Evolutionary conservation across 2,113 vertebrate genomes (phyloP).

Genomic region (Calidris pugnax): DNA sequence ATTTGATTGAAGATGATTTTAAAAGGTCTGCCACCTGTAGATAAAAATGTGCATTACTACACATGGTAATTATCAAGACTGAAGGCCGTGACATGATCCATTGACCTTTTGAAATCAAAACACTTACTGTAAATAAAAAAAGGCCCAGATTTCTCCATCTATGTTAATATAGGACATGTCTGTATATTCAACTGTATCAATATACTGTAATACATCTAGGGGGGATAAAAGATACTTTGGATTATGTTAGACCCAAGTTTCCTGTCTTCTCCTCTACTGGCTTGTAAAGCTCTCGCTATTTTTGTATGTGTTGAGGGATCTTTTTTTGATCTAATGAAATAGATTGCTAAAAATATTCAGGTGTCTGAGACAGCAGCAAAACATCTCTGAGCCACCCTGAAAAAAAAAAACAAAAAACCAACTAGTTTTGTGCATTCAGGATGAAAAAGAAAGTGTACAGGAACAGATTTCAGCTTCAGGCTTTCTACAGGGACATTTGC

Average conservation of each 20-base stretch:
- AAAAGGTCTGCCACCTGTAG: conserved; percentile 75
- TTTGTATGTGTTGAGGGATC: not conserved
- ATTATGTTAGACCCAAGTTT: not conserved
- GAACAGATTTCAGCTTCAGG: conserved; percentile 42
- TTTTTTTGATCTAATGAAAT: conserved; percentile 33
- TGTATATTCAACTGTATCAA: not conserved
- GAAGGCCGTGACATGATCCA: conserved; percentile 41
- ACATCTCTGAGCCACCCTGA: conserved; percentile 10
- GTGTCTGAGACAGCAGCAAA: conserved; percentile 44
- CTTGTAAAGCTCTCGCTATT: not conserved
- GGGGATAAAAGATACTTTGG: not conserved
- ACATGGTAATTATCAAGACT: conserved; percentile 64
- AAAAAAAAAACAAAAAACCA: not conserved
- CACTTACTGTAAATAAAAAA: not conserved
- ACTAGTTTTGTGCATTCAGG: not conserved
- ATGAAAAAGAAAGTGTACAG: conserved; percentile 5
- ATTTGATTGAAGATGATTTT: conserved; percentile 70
- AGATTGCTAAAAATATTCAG: conserved; percentile 54
- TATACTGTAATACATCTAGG: not conserved
- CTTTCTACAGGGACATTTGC: not conserved
- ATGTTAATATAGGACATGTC: not conserved
- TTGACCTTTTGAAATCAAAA: conserved; percentile 70
- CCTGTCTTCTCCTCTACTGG: not conserved
- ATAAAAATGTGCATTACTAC: conserved; percentile 69
- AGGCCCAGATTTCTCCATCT: not conserved